phyloP scores from a whole-genome alignment of 2,113 vertebrate species.

The Ibidorhyncha struthersii region DNA sequence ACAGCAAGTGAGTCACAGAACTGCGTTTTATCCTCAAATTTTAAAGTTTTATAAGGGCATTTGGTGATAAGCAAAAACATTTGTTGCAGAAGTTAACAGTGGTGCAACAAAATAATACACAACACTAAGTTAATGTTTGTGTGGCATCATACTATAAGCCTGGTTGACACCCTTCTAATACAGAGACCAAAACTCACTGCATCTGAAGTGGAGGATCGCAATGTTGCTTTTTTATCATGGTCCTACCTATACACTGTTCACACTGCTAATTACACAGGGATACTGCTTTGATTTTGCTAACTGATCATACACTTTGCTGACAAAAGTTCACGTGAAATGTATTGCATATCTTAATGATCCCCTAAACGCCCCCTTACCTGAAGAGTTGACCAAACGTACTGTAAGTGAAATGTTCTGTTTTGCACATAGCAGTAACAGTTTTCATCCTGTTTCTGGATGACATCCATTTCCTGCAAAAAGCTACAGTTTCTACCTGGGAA shows the following conservation, averaged over 20 bases:
- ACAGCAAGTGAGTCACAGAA: not conserved
- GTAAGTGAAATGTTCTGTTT: slow-evolving; percentile 56
- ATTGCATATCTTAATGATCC: not conserved
- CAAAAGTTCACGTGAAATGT: not conserved
- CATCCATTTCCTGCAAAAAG: slow-evolving; percentile 61
- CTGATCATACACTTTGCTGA: not conserved
- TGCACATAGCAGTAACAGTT: slow-evolving; percentile 75
- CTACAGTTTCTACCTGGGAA: slow-evolving; percentile 62
- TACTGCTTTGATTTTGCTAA: not conserved
- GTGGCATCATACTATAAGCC: not conserved
- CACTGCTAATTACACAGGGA: not conserved
- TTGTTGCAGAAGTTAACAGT: not conserved
- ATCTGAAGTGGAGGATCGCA: not conserved
- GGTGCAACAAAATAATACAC: not conserved
- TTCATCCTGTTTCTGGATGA: slow-evolving; percentile 27
- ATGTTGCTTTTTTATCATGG: not conserved
- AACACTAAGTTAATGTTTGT: not conserved
- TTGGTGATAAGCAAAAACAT: not conserved
- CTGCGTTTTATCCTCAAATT: not conserved
- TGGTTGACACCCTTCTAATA: not conserved
- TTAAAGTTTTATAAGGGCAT: not conserved
- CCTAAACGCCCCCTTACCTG: slow-evolving; percentile 54
- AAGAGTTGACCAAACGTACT: slow-evolving; percentile 72
- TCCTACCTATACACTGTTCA: not conserved
- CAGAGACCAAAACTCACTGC: not conserved